Evolutionary conservation across 2,888 invertebrate species (phyloP), one percentile per base, ranked within the genome.

Genomic region (Troides helena): DNA sequence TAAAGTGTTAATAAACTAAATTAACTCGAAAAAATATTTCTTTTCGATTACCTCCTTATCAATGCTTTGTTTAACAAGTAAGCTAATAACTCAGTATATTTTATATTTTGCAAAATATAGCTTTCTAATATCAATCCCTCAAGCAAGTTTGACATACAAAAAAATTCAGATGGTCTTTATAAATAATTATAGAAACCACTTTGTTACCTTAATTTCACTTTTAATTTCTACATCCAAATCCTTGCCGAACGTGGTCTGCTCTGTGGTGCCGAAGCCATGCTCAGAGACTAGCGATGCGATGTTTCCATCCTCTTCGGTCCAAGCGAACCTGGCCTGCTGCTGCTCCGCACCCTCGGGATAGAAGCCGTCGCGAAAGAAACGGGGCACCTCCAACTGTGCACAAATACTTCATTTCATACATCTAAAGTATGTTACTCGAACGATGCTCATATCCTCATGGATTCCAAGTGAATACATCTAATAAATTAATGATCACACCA

Each of bases 221-320:
- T 80, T 85, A 39, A 90, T 74, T 0, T 85, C 86, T 0, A 84
- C 86, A 73, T 91, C 92, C 61, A 91, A 74, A 43, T 89, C 90
- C 39, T 86, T 89, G 2, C 88, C 87, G 68, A 91, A 91, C 2
- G 85, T 84, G 0, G 88, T 87, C 69, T 88, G 88, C 0, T 88
- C 89, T 0, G 88, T 87, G 0, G 89, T 88, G 0, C 89, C 89
- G 43, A 92, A 92, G 21, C 89, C 90, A 18, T 91, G 86, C 65
- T 90, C 90, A 21, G 92, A 92, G 71, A 92, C 88, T 70, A 92
- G 80, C 0, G 90, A 80, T 0, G 89, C 90, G 56, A 92, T 90
- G 73, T 89, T 90, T 2, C 89, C 90, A 69, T 92, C 92, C 62
- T 91, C 92, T 58, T 92, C 92, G 0, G 92, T 90, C 92, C 92